Evolutionary conservation across 2,797 vertebrate species (phyloP).

Genomic region (Liasis olivaceus): DNA sequence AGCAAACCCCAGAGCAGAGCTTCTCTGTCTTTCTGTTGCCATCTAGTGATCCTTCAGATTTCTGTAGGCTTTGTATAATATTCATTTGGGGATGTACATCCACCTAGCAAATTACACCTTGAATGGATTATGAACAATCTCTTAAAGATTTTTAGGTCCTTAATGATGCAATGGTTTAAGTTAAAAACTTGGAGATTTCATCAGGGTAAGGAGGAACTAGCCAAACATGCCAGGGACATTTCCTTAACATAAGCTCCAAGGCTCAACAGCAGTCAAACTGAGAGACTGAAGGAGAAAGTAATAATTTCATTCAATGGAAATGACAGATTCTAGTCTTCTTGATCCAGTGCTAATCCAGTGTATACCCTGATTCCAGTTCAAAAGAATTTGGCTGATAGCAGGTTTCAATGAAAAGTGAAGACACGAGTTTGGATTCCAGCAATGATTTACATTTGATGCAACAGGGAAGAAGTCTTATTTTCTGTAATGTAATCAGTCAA

Average conservation of each 20-base stretch:
- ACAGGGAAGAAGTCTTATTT: neutral
- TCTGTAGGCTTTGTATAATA: neutral
- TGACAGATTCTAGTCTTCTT: neutral
- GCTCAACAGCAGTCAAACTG: neutral
- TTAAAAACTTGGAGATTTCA: neutral
- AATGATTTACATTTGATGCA: neutral
- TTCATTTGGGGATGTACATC: neutral
- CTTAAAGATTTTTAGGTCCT: neutral
- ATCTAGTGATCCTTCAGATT: neutral
- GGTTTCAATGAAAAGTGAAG: neutral
- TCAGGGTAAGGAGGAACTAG: neutral
- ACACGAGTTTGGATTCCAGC: neutral
- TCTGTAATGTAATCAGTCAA: neutral
- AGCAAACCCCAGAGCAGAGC: neutral
- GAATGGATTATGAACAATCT: slow-evolving; percentile 14
- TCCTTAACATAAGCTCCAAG: neutral
- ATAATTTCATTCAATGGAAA: neutral
- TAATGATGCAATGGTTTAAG: neutral
- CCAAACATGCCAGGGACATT: neutral
- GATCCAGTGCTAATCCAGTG: neutral
- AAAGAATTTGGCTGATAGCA: neutral
- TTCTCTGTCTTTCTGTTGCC: neutral
- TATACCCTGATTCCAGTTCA: neutral
- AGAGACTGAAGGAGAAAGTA: neutral
- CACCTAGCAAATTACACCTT: neutral